These are phyloP conservation scores for Fundulus diaphanus DNA, from an alignment of 2,797 vertebrate species.

Conservation along the genomic window DNA sequence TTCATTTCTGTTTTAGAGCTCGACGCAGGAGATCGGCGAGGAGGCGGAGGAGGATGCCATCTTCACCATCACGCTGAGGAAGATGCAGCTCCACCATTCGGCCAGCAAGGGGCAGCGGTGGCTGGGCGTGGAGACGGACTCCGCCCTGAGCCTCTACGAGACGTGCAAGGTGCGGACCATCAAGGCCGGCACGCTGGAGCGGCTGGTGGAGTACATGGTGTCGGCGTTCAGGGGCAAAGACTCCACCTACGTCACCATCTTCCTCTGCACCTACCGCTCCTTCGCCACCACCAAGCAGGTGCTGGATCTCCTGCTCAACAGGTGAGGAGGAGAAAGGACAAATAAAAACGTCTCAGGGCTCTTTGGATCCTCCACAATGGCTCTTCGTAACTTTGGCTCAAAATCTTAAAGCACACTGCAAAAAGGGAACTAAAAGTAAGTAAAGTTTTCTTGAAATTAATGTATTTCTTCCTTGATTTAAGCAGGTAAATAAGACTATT, in stretches of 20 bases:
- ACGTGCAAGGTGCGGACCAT: slow-evolving; percentile 96
- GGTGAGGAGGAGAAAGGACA: slow-evolving; percentile 70
- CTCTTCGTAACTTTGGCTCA: too few relatives aligned
- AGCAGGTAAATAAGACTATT: too few relatives aligned
- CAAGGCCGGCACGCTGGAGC: slow-evolving; percentile 96
- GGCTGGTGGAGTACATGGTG: slow-evolving; percentile 97
- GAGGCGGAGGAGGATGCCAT: slow-evolving; percentile 95
- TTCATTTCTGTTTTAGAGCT: slow-evolving; percentile 83
- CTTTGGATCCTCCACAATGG: too few relatives aligned
- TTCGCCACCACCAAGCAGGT: slow-evolving; percentile 95
- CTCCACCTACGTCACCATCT: slow-evolving; percentile 98
- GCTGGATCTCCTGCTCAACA: slow-evolving; percentile 95
- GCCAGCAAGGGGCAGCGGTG: slow-evolving; percentile 95
- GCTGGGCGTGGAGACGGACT: slow-evolving; percentile 94
- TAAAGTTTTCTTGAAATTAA: too few relatives aligned
- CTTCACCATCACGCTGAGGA: slow-evolving; percentile 96
- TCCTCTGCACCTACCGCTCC: slow-evolving; percentile 97
- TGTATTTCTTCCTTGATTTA: too few relatives aligned
- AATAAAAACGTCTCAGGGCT: too few relatives aligned
- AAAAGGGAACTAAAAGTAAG: too few relatives aligned
- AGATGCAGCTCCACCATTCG: slow-evolving; percentile 92
- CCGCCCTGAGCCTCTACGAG: slow-evolving; percentile 92
- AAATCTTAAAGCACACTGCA: too few relatives aligned
- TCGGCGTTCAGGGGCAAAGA: slow-evolving; percentile 95
- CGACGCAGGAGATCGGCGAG: slow-evolving; percentile 98